Evolutionary conservation across 2,888 invertebrate genomes (phyloP).

Genomic region (Amorpha juglandis): DNA sequence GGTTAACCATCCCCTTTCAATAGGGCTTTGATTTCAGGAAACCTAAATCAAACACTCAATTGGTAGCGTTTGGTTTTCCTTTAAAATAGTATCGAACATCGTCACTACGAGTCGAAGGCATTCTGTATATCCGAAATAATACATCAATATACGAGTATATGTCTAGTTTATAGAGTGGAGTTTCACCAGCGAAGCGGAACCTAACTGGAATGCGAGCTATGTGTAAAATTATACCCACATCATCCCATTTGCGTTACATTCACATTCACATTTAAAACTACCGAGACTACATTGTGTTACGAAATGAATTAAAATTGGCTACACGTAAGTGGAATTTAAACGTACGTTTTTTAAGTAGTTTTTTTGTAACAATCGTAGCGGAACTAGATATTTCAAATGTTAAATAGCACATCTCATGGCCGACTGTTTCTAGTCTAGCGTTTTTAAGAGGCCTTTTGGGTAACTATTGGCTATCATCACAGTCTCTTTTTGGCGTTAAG

Average conservation of each 20-base stretch:
- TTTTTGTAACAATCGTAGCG: constrained; percentile 8
- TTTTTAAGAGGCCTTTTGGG: too few relatives aligned
- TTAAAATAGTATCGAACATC: too few relatives aligned
- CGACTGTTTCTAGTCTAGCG: too few relatives aligned
- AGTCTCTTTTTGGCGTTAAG: too few relatives aligned
- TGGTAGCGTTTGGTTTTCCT: too few relatives aligned
- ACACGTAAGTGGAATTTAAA: not conserved
- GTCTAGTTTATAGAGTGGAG: constrained; percentile 1
- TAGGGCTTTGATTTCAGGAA: too few relatives aligned
- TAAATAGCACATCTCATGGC: not conserved
- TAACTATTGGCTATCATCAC: too few relatives aligned
- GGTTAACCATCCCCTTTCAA: too few relatives aligned
- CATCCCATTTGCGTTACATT: constrained; percentile 4
- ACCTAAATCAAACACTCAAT: too few relatives aligned
- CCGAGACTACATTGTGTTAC: not conserved
- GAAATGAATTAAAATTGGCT: not conserved
- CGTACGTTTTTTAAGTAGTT: not conserved
- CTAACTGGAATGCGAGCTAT: not conserved
- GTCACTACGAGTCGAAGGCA: too few relatives aligned
- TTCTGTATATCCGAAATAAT: too few relatives aligned
- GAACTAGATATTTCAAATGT: not conserved
- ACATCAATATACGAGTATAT: too few relatives aligned
- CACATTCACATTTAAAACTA: constrained; percentile 14
- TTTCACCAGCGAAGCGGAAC: constrained; percentile 11
- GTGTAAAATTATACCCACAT: constrained; percentile 4